Percentiles rank a stretch among this genome's conserved stretches.
Evolutionary conservation across 2,797 vertebrate genomes (phyloP).

Genomic region (Lepus oiostolus): DNA sequence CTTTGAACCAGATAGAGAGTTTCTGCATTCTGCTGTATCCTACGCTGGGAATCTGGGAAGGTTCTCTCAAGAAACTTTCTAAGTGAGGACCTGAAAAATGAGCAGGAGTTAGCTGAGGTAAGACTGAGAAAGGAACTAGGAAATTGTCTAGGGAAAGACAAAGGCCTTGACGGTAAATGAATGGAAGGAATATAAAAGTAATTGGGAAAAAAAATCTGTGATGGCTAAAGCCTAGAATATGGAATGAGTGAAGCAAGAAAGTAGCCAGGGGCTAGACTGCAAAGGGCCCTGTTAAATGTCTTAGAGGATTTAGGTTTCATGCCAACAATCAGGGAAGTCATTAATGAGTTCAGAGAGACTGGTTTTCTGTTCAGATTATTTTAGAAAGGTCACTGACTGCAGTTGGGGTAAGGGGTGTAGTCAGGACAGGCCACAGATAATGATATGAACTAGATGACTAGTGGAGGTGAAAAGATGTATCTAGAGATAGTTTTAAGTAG

Average conservation of each 20-base stretch:
- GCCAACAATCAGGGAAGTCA: not conserved
- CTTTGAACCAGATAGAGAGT: not conserved
- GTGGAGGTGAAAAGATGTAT: not conserved
- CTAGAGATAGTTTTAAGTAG: not conserved
- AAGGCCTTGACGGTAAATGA: not conserved
- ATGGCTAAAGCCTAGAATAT: not conserved
- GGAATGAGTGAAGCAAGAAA: not conserved
- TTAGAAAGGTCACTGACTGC: not conserved
- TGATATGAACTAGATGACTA: not conserved
- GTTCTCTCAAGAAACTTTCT: constrained; percentile 12
- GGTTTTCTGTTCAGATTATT: not conserved
- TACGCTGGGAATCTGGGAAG: not conserved
- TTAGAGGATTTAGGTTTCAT: not conserved
- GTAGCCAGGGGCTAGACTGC: not conserved
- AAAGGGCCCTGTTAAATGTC: not conserved
- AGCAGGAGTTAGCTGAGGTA: not conserved
- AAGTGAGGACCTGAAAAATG: not conserved
- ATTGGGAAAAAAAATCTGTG: not conserved
- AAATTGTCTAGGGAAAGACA: not conserved
- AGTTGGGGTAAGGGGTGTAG: not conserved
- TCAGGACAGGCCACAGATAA: not conserved
- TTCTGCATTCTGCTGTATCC: not conserved
- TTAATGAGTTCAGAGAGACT: not conserved
- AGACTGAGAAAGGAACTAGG: not conserved
- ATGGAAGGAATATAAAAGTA: not conserved